phyloP scores from a whole-genome alignment of 2,113 vertebrate species.

The Suricata suricatta region DNA sequence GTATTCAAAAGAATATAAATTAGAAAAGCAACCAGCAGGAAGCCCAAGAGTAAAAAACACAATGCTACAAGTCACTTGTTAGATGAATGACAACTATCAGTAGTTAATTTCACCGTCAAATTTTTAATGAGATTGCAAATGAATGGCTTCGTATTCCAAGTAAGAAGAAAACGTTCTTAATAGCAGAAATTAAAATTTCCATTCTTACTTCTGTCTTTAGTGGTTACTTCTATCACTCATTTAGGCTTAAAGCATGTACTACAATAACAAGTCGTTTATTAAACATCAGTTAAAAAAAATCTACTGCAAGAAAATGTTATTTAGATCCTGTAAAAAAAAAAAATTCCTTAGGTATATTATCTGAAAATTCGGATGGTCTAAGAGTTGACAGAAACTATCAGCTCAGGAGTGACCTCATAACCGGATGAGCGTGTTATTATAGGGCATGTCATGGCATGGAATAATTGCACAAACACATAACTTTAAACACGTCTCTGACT shows the following conservation, averaged over 20 bases:
- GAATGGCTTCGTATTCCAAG: not conserved
- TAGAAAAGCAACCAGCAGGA: not conserved
- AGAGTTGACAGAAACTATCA: not conserved
- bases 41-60: not conserved
- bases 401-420: not conserved
- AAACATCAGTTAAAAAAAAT: not conserved
- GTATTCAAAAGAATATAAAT: not conserved
- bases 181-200: constrained; percentile 38
- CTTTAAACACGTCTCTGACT: not conserved
- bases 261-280: not conserved
- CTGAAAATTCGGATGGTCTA: not conserved
- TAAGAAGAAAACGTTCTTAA: not conserved
- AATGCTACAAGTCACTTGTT: not conserved
- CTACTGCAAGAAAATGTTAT: not conserved
- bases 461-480: not conserved
- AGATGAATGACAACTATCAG: not conserved
- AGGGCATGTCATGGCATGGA: not conserved
- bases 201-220: not conserved
- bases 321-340: not conserved
- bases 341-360: not conserved
- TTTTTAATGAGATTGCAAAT: constrained; percentile 19
- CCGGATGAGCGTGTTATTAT: not conserved
- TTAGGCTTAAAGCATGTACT: not conserved
- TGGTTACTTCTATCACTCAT: not conserved
- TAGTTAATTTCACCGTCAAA: constrained; percentile 9